Conservation (phyloP, 2,113 vertebrate species). For the Podarcis muralis region DNA sequence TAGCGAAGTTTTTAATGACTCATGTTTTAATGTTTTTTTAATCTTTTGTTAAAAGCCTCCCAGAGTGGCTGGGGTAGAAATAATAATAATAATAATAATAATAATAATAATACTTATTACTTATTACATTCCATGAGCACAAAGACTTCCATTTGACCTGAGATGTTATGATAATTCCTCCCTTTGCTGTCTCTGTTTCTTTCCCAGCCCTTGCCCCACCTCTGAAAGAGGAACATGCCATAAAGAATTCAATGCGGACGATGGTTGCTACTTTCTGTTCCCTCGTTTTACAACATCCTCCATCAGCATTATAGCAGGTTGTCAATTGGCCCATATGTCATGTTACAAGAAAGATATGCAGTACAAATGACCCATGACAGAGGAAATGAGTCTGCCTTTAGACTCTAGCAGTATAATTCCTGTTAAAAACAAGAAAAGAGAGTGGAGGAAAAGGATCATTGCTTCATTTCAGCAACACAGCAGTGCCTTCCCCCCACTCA, state of each 20-base stretch:
- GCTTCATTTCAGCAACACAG: not conserved
- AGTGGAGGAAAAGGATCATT: not conserved
- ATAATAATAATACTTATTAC: too few relatives aligned
- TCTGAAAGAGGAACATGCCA: not conserved
- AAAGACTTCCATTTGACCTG: not conserved
- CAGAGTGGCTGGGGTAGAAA: too few relatives aligned
- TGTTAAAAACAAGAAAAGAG: not conserved
- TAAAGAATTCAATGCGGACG: not conserved
- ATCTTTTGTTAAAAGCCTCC: too few relatives aligned
- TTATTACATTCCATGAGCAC: not conserved
- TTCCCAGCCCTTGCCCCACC: too few relatives aligned
- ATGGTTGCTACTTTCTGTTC: not conserved
- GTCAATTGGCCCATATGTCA: not conserved
- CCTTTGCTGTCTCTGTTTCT: not conserved
- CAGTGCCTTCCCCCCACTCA: not conserved
- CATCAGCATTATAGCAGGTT: not conserved
- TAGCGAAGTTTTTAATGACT: too few relatives aligned
- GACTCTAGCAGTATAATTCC: not conserved
- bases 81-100: too few relatives aligned
- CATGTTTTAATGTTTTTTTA: too few relatives aligned
- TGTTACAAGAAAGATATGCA: not conserved
- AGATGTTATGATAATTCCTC: not conserved
- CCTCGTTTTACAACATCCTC: not conserved
- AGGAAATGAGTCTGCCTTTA: not conserved
- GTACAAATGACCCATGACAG: slow-evolving; percentile 8